Evolutionary conservation across 2,888 invertebrate species (phyloP).

Genomic region (Chymomyza amoena): DNA sequence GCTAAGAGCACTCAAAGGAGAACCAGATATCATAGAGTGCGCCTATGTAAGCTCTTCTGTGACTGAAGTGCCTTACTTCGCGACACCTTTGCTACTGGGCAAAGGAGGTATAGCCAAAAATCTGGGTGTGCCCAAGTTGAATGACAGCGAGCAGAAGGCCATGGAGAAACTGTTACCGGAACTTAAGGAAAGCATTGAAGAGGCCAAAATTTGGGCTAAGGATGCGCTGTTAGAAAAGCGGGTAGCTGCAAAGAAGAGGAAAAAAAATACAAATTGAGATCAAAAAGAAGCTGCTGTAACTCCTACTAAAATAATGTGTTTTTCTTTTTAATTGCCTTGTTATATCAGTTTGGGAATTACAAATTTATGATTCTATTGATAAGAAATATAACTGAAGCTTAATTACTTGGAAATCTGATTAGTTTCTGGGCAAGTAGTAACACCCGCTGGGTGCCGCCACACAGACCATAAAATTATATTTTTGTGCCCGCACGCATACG

Average conservation of each 20-base stretch:
- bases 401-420: no score
- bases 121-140: constrained; percentile 91
- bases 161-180: constrained; percentile 91
- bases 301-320: no score
- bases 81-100: constrained; percentile 91
- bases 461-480: no score
- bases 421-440: no score
- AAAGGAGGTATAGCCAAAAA: constrained; percentile 89
- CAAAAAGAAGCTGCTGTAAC: no score
- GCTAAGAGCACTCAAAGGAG: constrained; percentile 86
- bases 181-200: constrained; percentile 83
- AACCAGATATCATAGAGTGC: constrained; percentile 87
- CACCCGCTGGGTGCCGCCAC: no score
- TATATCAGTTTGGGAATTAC: no score
- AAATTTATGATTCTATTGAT: no score
- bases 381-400: no score
- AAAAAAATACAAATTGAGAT: no score
- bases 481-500: no score
- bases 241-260: not conserved
- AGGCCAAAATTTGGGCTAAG: not conserved
- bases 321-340: no score
- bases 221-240: not conserved
- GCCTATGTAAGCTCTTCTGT: not conserved
- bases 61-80: constrained; percentile 80
- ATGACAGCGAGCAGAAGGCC: constrained; percentile 86